Evolutionary conservation across 2,797 vertebrate genomes (phyloP).

Genomic region (Caiman crocodilus): DNA sequence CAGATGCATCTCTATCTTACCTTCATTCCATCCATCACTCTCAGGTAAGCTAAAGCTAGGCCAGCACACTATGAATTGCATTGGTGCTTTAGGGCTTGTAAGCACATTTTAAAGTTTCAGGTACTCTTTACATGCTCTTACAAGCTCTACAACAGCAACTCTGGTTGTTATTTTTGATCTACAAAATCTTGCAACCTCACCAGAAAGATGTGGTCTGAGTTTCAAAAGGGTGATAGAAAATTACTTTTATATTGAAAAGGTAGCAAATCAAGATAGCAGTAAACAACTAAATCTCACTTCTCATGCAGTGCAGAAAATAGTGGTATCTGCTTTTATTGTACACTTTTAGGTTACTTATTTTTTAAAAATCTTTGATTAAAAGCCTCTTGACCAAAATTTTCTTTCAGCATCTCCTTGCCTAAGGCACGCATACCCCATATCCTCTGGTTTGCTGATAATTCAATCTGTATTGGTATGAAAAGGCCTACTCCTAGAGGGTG

Average conservation of each 20-base stretch:
- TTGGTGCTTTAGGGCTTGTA: rapidly evolving
- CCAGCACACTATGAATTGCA: background rate
- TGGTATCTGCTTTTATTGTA: background rate
- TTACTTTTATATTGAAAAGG: rapidly evolving
- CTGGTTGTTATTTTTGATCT: background rate
- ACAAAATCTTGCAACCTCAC: background rate
- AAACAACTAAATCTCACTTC: rapidly evolving
- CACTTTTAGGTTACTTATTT: background rate
- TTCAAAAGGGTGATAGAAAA: background rate
- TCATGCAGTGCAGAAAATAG: rapidly evolving
- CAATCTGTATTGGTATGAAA: background rate
- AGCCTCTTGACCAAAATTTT: background rate
- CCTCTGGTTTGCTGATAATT: too few relatives aligned
- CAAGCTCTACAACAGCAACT: rapidly evolving
- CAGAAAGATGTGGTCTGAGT: background rate
- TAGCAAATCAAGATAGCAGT: background rate
- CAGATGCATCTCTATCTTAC: too few relatives aligned
- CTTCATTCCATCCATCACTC: background rate
- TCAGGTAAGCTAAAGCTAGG: background rate
- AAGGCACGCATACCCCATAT: background rate
- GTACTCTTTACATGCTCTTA: background rate
- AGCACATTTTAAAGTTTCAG: background rate
- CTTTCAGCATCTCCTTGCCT: background rate
- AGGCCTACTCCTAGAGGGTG: too few relatives aligned
- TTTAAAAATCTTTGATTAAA: background rate